A percentile compares a stretch with the other conserved stretches of the same genome.
These are phyloP conservation scores for Numenius arquata DNA, from an alignment of 2,113 vertebrate genomes.

Conservation along the genomic window DNA sequence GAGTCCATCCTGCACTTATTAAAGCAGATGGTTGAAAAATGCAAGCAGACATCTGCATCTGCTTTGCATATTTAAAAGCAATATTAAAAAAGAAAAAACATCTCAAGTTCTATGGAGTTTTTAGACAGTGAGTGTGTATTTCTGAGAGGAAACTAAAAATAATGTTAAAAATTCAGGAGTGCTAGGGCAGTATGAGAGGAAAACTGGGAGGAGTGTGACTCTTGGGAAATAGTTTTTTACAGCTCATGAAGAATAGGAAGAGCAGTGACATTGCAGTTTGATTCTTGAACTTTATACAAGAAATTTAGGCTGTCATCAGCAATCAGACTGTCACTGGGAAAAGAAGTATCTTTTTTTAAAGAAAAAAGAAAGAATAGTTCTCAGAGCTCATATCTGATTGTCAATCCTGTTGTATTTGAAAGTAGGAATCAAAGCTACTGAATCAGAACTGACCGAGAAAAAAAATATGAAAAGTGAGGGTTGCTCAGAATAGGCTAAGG, in stretches of 20 bases:
- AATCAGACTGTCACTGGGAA: background rate
- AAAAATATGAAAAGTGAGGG: background rate
- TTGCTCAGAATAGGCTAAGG: background rate
- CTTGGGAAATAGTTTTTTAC: background rate
- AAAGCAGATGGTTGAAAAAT: background rate
- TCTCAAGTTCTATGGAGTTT: background rate
- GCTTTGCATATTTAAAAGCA: background rate
- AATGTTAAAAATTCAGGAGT: background rate
- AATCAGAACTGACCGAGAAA: background rate
- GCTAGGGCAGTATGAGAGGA: background rate
- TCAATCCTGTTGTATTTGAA: background rate
- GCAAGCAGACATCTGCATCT: background rate
- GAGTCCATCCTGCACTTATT: background rate
- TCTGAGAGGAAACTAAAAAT: background rate
- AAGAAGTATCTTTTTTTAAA: background rate
- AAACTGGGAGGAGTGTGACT: background rate
- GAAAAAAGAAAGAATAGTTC: background rate
- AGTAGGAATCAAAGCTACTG: background rate
- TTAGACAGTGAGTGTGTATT: background rate
- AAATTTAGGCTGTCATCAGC: background rate
- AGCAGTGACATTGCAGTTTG: background rate
- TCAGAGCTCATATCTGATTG: background rate
- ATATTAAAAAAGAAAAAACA: background rate
- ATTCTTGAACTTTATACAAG: background rate
- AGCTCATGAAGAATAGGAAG: background rate